A percentile compares a stretch with the other conserved stretches of the same genome.
phyloP scores from a whole-genome alignment of 2,888 invertebrate genomes.

The Trissolcus japonicus region DNA sequence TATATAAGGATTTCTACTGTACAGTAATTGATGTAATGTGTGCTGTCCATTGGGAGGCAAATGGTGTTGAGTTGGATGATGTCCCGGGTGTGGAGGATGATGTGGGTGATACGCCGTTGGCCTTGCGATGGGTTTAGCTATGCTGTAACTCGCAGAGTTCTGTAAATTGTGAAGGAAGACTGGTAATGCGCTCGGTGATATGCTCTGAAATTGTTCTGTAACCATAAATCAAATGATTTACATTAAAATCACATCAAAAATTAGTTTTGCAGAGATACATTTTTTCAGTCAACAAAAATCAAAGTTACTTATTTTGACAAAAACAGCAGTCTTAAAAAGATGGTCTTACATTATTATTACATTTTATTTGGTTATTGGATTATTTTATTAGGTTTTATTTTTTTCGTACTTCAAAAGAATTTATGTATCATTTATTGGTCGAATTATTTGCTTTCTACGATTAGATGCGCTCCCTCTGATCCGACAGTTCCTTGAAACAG shows the following conservation, averaged over 20 bases:
- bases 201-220: conserved; percentile 73
- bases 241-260: not conserved
- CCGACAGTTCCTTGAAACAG: conserved; percentile 66
- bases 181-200: conserved; percentile 70
- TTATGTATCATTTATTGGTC: conserved; percentile 44
- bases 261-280: too few species aligned
- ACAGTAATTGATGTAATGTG: conserved; percentile 84
- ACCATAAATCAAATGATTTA: conserved; percentile 38
- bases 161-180: conserved; percentile 73
- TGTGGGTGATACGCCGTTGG: conserved; percentile 81
- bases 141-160: conserved; percentile 79
- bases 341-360: not conserved
- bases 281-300: too few species aligned
- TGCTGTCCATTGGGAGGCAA: conserved; percentile 73
- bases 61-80: conserved; percentile 71
- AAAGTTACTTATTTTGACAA: not conserved
- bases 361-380: not conserved
- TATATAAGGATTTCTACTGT: conserved; percentile 87
- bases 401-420: conserved; percentile 58
- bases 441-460: conserved; percentile 49
- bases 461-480: conserved; percentile 66
- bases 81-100: conserved; percentile 84
- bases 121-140: conserved; percentile 91
- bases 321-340: not conserved
- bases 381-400: conserved; percentile 8